Evolutionary conservation across 2,888 invertebrate species (phyloP), one percentile per base, ranked within the genome.

Genomic region (Ectobius pallidus): DNA sequence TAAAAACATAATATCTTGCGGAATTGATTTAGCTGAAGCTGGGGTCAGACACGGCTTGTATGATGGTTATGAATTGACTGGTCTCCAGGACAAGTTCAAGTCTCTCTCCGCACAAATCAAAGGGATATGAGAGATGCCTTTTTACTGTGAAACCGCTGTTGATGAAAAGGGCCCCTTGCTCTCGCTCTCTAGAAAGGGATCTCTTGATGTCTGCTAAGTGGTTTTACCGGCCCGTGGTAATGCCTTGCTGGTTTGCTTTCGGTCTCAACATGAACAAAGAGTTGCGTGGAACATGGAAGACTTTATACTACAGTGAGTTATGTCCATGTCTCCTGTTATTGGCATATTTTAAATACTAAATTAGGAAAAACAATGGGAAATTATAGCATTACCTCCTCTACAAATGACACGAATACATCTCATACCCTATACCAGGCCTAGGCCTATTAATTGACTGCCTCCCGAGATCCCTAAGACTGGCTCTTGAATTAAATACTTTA

Each of bases 121-220:
- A 58, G 52, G 27, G 58, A 58, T 58, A 58, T 32, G 58, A 58
- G 30, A 58, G 52, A 52, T 22, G 18, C 20, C 49, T 55, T 55
- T 22, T 55, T 27, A 27, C 25, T 27, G 55, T 25, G 55, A 27
- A 27, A 27, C 27, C n/a, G 58, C 58, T 32, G 27, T 58, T 58
- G 58, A 58, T 58, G 58, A 58, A 58, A 58, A 58, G 58, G 58
- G 27, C 58, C 30, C n/a, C 3, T 58, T n/a, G n/a, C n/a, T n/a
- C n/a, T n/a, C n/a, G n/a, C 6, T 27, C 44, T 27, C 18, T 25
- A 27, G 44, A 7, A n/a, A 32, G 30, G 44, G 65, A 44, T 46
- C 65, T 65, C 65, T 65, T 65, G 44, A 65, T 65, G 65, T 30
- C 44, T 65, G 30, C 65, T 65, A 65, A 65, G 65, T 65, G 65